phyloP scores from a whole-genome alignment of 2,113 vertebrate genomes.

The Catharus minimus region DNA sequence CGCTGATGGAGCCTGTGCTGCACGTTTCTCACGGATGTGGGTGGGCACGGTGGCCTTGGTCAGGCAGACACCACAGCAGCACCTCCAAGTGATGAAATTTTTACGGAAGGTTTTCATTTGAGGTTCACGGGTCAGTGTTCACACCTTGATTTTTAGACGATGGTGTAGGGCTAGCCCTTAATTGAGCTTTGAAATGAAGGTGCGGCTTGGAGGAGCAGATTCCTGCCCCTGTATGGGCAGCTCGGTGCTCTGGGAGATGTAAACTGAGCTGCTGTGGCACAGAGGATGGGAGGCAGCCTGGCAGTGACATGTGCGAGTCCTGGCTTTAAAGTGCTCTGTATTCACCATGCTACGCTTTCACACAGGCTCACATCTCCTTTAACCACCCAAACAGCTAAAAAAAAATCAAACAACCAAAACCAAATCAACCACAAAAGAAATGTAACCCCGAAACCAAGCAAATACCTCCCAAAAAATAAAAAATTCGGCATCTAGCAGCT shows the following conservation, averaged over 20 bases:
- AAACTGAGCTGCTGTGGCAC: background rate
- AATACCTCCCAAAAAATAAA: background rate
- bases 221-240: conserved; percentile 21
- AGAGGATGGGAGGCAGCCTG: background rate
- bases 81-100: background rate
- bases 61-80: background rate
- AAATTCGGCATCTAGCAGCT: background rate
- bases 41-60: background rate
- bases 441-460: background rate
- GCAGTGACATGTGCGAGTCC: background rate
- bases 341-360: background rate
- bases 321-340: background rate
- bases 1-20: background rate
- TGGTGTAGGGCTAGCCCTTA: background rate
- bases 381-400: background rate
- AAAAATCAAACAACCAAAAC: background rate
- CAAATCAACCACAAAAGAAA: background rate
- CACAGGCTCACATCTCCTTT: background rate
- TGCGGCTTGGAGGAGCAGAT: background rate
- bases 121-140: background rate
- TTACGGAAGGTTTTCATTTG: background rate
- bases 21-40: background rate
- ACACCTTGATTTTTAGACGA: background rate
- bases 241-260: background rate
- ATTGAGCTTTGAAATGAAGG: background rate